phyloP scores from a whole-genome alignment of 2,797 vertebrate species.

The Cacajao melanocephalus region DNA sequence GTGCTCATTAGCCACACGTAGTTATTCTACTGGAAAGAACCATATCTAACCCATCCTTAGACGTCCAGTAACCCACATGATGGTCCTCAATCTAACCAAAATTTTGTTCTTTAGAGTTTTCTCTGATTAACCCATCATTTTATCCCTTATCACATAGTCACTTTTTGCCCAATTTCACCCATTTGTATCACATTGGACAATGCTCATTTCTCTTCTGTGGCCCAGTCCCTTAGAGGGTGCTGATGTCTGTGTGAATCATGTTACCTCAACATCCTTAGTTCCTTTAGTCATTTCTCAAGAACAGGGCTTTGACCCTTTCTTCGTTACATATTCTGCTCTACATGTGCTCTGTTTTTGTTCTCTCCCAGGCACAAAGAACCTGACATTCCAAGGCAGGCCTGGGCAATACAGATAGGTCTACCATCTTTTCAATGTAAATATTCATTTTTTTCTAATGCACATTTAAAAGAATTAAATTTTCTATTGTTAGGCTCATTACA shows the following conservation, averaged over 20 bases:
- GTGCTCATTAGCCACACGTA: accelerated
- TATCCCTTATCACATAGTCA: neutral
- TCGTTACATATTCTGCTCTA: neutral
- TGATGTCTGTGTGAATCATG: neutral
- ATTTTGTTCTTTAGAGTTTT: neutral
- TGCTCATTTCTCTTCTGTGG: neutral
- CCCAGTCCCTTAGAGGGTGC: neutral
- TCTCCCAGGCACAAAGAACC: neutral
- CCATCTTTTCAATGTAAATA: neutral
- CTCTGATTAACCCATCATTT: neutral
- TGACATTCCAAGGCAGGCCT: neutral
- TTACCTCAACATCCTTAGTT: neutral
- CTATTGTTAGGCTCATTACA: neutral
- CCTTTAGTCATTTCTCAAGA: neutral
- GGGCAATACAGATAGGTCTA: neutral
- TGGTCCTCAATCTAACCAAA: neutral
- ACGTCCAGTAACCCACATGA: neutral
- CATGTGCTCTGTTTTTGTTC: neutral
- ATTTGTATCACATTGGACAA: neutral
- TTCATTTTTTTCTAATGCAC: neutral
- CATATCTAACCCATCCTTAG: neutral
- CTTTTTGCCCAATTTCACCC: neutral
- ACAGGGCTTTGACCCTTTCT: neutral
- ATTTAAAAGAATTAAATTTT: neutral
- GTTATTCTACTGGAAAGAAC: neutral